Percentiles rank a stretch among this genome's conserved stretches.
phyloP scores from a whole-genome alignment of 2,888 invertebrate species.

The Trissolcus japonicus region DNA sequence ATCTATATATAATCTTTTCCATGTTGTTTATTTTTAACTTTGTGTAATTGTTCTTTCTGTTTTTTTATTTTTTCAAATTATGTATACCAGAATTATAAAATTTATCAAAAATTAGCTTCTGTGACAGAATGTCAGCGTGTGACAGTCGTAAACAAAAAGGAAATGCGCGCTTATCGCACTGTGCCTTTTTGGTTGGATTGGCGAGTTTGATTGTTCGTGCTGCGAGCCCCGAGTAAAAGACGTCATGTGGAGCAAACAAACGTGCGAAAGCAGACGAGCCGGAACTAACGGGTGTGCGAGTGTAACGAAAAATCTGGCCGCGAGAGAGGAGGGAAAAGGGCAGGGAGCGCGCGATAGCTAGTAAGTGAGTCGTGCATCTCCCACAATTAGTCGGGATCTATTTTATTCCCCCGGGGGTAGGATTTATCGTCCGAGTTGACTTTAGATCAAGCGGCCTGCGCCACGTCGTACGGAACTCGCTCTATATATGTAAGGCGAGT shows the following conservation, averaged over 20 bases:
- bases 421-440: conserved; percentile 74
- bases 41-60: not conserved
- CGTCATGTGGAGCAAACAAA: conserved; percentile 34
- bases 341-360: conserved; percentile 56
- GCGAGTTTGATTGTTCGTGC: conserved; percentile 64
- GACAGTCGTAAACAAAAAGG: conserved; percentile 36
- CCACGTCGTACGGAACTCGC: conserved; percentile 41
- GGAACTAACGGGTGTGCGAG: conserved; percentile 54
- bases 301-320: conserved; percentile 37
- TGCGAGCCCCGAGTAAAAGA: conserved; percentile 60
- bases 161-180: conserved; percentile 41
- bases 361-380: conserved; percentile 74
- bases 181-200: conserved; percentile 54
- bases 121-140: conserved; percentile 45
- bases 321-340: conserved; percentile 17
- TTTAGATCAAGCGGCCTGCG: conserved; percentile 65
- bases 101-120: conserved; percentile 19
- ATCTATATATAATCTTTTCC: too few species aligned
- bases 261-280: conserved; percentile 49
- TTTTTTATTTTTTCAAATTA: not conserved
- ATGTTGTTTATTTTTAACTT: too few species aligned
- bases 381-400: conserved; percentile 75
- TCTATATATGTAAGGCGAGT: conserved; percentile 59
- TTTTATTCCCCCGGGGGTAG: conserved; percentile 71
- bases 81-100: conserved; percentile 25